Conservation (phyloP, 2,797 vertebrate genomes). For the Urophycis tenuis region DNA sequence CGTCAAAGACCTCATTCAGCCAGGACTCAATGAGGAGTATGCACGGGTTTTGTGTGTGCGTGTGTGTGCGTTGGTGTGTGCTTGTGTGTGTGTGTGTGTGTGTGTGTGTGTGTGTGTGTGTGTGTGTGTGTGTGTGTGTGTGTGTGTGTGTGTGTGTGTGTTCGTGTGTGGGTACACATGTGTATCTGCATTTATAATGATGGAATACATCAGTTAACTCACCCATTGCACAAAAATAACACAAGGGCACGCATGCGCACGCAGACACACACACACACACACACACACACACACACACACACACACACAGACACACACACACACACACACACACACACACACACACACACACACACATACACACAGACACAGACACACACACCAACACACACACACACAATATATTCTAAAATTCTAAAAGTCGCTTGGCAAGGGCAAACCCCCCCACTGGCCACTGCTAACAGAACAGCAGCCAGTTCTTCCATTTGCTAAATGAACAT, state of each 20-base stretch:
- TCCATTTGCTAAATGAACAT: conserved; percentile 72
- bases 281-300: conserved; percentile 13
- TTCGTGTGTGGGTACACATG: not conserved
- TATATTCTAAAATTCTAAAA: conserved; percentile 21
- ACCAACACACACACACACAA: conserved; percentile 8
- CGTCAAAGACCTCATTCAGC: conserved; percentile 41
- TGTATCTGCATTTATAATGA: conserved; percentile 3
- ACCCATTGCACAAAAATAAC: conserved; percentile 11
- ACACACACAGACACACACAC: conserved; percentile 13
- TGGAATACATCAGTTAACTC: conserved; percentile 4
- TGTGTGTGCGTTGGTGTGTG: not conserved
- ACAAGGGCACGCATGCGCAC: conserved; percentile 19
- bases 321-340: conserved; percentile 19
- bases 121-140: no score
- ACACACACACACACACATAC: conserved; percentile 14
- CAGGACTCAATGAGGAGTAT: conserved; percentile 18
- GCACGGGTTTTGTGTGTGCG: not conserved
- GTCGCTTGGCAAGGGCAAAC: conserved; percentile 57
- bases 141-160: not conserved
- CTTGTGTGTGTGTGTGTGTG: not conserved
- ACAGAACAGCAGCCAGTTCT: conserved; percentile 46
- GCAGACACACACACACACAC: conserved; percentile 17
- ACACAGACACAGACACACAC: conserved; percentile 20
- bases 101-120: not conserved
- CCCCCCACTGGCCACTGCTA: conserved; percentile 19